Conservation (phyloP, 2,113 vertebrate species). For the Aythya baeri region DNA sequence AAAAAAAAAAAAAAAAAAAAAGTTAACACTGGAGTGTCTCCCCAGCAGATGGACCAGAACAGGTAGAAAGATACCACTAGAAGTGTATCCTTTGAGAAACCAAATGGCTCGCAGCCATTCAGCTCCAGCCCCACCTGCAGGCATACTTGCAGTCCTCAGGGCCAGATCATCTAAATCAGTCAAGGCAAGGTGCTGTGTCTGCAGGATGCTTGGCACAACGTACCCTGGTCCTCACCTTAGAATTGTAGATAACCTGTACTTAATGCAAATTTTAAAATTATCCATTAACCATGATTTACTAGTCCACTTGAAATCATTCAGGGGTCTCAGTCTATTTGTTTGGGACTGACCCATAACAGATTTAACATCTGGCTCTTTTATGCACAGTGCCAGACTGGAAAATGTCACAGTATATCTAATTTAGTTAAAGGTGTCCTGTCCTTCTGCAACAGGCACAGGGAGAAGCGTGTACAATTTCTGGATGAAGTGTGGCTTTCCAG, state of each 20-base stretch:
- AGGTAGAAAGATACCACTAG: neutral
- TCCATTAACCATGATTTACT: neutral
- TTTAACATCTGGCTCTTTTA: neutral
- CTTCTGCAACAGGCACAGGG: neutral
- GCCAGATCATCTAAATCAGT: neutral
- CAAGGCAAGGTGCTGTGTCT: neutral
- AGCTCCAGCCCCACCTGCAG: neutral
- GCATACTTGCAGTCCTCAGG: neutral
- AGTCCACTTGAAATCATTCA: neutral
- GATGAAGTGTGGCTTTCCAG: neutral
- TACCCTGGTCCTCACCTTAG: neutral
- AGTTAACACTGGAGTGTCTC: too few relatives aligned
- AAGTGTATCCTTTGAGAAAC: neutral
- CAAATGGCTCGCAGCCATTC: neutral
- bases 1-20: too few relatives aligned
- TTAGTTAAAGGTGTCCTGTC: neutral
- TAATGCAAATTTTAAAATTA: neutral
- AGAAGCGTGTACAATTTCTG: neutral
- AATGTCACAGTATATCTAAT: fast-evolving
- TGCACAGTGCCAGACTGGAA: neutral
- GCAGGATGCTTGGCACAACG: neutral
- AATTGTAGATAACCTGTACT: neutral
- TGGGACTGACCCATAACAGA: neutral
- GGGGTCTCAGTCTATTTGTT: neutral
- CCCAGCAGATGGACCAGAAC: too few relatives aligned